phyloP scores from a whole-genome alignment of 1,140 invertebrate species.

The Rhopalosiphum padi region DNA sequence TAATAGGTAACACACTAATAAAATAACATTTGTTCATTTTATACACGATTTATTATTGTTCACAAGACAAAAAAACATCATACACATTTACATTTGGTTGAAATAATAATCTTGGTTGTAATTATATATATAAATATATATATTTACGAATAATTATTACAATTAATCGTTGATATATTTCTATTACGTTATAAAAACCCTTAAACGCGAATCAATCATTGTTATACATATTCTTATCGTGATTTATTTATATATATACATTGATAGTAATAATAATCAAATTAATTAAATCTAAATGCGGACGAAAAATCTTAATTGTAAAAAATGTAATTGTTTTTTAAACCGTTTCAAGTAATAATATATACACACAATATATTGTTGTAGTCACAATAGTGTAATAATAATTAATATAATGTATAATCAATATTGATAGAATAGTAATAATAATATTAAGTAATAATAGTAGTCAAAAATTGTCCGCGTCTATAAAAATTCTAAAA shows the following conservation, averaged over 20 bases:
- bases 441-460: conserved; percentile 30
- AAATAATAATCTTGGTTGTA: conserved; percentile 38
- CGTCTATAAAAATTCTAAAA: conserved; percentile 16
- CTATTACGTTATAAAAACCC: conserved; percentile 43
- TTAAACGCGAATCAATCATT: conserved; percentile 22
- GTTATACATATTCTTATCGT: not conserved
- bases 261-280: conserved; percentile 19
- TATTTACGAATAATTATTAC: conserved; percentile 12
- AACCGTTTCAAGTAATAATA: conserved; percentile 1
- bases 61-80: conserved; percentile 33
- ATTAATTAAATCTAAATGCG: conserved; percentile 25
- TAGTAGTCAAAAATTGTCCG: conserved; percentile 39
- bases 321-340: not conserved
- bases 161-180: conserved; percentile 20
- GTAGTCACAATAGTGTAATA: conserved; percentile 4
- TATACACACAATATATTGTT: not conserved
- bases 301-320: conserved; percentile 4
- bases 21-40: not conserved
- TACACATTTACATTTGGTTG: conserved; percentile 18
- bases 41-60: conserved; percentile 41
- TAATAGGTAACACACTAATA: not conserved
- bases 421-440: conserved; percentile 31
- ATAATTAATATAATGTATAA: conserved; percentile 9
- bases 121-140: conserved; percentile 1
- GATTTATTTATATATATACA: conserved; percentile 12